phyloP scores from a whole-genome alignment of 2,888 invertebrate species.

The Heliconius aoede region DNA sequence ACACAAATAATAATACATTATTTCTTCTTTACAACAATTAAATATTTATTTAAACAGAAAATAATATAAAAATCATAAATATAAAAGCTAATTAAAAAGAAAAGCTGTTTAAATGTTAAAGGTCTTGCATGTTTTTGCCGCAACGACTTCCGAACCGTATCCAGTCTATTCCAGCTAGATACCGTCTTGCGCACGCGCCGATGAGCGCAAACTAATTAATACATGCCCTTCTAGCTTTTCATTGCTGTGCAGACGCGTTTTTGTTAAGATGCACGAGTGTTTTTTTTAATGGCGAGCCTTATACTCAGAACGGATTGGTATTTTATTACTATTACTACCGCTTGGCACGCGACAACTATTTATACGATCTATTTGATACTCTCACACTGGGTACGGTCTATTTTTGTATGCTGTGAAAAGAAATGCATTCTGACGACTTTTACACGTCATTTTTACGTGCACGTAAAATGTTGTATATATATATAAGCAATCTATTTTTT shows the following conservation, averaged over 20 bases:
- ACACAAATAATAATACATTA: background rate
- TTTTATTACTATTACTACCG: conserved; percentile 31
- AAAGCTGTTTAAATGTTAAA: conserved; percentile 35
- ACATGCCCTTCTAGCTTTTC: conserved; percentile 74
- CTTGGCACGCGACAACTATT: conserved; percentile 38
- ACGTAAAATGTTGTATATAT: background rate
- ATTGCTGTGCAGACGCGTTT: conserved; percentile 56
- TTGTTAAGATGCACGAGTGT: conserved; percentile 28
- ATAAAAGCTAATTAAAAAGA: conserved; percentile 27
- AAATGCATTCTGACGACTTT: background rate
- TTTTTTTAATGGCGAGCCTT: conserved; percentile 19
- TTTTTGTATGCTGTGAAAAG: conserved; percentile 12
- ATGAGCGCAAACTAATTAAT: conserved; percentile 69
- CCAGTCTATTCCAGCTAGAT: conserved; percentile 48
- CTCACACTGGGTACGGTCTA: conserved; percentile 1
- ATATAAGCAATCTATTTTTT: background rate
- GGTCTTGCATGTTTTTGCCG: conserved; percentile 43
- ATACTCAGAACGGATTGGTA: conserved; percentile 31
- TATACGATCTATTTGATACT: conserved; percentile 28
- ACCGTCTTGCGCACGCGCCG: conserved; percentile 67
- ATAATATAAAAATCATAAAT: conserved; percentile 20
- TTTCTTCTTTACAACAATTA: background rate
- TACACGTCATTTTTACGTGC: background rate
- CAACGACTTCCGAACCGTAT: conserved; percentile 48
- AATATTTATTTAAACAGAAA: conserved; percentile 6